Base-by-base conservation (phyloP, 2,797 vertebrate genomes). In the Numenius phaeopus region DNA sequence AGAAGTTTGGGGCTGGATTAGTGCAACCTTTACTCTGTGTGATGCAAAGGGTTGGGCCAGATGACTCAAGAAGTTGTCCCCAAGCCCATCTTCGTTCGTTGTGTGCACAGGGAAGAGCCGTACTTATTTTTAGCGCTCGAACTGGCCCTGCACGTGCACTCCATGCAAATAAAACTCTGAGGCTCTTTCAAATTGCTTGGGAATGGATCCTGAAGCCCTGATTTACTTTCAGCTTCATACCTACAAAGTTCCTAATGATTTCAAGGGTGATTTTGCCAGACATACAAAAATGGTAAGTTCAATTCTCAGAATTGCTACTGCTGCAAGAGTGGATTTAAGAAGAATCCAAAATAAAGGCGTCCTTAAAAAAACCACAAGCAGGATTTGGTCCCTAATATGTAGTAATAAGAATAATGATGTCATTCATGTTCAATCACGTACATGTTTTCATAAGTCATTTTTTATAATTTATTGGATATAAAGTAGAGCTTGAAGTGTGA, bases 401-500 rank as follows among this genome's bases (percentile, higher is more conserved):
- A 75, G 22, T 59, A 87, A 40, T 64, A 77, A 40, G 50, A 92
- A 57, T 30, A 77, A 88, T n/a, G 7, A 82, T 76, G 70, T 88
- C 30, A 54, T 79, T 83, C 49, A 8, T 75, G 58, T 61, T 83
- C 59, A 75, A 52, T 50, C 93, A 59, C 29, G 47, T 58, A 42
- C 29, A 3, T 44, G 27, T 76, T 81, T 83, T 91, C 66, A 47
- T 87, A 95, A 89, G 79, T 87, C 0, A 87, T 82, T 84, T 90
- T 94, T 73, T 90, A 93, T 82, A 57, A 91, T 85, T 87, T 90
- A 81, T 64, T 67, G 14, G 10, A 40, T 62, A 79, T 66, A 87
- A 84, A 86, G 55, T 90, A 89, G 49, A 64, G 14, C 40, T 94
- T 89, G 47, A 82, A 78, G 62, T 18, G 47, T 79, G n/a, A 73